Evolutionary conservation across 2,888 invertebrate genomes (phyloP).

Genomic region (Thecophora atra): DNA sequence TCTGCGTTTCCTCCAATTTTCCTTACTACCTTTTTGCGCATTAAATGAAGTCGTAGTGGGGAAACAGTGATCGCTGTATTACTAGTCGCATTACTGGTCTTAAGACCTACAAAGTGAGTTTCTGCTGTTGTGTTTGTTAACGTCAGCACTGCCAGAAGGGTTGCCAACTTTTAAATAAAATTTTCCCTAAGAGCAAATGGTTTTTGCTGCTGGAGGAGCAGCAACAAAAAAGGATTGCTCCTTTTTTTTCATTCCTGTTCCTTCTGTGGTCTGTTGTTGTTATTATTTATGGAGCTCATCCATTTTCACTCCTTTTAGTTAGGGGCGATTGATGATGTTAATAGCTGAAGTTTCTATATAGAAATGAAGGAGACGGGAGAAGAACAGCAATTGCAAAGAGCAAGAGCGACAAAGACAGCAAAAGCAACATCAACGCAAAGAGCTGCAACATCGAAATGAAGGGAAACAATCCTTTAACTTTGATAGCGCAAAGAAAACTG

Average conservation of each 20-base stretch:
- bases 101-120: background rate
- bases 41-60: conserved; percentile 13
- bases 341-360: conserved; percentile 8
- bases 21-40: background rate
- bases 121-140: conserved; percentile 7
- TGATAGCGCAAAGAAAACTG: conserved; percentile 14
- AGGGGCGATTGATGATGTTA: background rate
- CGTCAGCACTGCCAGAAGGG: background rate
- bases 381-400: conserved; percentile 3
- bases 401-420: background rate
- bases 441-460: conserved; percentile 11
- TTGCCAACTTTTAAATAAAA: conserved; percentile 8
- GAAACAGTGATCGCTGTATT: background rate
- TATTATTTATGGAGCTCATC: conserved; percentile 22
- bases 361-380: background rate
- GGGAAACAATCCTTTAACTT: conserved; percentile 27
- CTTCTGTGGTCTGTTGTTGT: background rate
- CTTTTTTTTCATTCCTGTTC: background rate
- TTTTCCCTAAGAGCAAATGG: conserved; percentile 17
- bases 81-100: too few relatives aligned
- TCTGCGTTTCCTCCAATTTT: too few relatives aligned
- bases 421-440: background rate
- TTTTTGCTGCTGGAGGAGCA: background rate
- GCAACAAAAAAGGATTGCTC: too few relatives aligned
- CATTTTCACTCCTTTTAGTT: conserved; percentile 19